A percentile compares a stretch with the other conserved stretches of the same genome.
Evolutionary conservation across 2,113 vertebrate species (phyloP).

Genomic region (Platanista minor): DNA sequence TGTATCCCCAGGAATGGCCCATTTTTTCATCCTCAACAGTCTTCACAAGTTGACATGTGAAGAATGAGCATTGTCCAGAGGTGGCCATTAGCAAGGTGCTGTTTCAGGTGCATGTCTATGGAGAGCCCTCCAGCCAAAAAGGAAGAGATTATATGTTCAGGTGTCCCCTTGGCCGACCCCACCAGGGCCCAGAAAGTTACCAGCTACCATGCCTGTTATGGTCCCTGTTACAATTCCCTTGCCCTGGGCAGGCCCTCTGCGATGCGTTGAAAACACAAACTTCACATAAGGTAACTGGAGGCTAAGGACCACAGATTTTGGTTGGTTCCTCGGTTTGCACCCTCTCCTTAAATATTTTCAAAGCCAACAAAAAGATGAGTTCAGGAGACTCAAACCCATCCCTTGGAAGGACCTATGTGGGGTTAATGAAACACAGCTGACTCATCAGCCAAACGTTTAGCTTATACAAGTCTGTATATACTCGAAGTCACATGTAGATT

Average conservation of each 20-base stretch:
- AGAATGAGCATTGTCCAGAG: no score
- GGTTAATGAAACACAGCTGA: neutral
- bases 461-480: neutral
- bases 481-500: rapidly evolving
- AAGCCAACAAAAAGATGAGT: neutral
- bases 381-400: neutral
- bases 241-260: neutral
- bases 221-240: neutral
- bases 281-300: neutral
- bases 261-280: neutral
- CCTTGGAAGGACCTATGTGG: neutral
- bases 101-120: rapidly evolving
- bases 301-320: neutral
- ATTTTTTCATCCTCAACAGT: neutral
- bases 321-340: no score
- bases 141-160: neutral
- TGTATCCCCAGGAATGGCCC: neutral
- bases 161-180: neutral
- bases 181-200: neutral
- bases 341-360: no score
- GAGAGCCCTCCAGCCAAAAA: neutral
- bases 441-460: neutral
- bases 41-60: no score
- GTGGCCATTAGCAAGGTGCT: neutral
- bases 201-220: rapidly evolving